Conservation (phyloP, 2,797 vertebrate genomes). For the Leucoraja ocellata region DNA sequence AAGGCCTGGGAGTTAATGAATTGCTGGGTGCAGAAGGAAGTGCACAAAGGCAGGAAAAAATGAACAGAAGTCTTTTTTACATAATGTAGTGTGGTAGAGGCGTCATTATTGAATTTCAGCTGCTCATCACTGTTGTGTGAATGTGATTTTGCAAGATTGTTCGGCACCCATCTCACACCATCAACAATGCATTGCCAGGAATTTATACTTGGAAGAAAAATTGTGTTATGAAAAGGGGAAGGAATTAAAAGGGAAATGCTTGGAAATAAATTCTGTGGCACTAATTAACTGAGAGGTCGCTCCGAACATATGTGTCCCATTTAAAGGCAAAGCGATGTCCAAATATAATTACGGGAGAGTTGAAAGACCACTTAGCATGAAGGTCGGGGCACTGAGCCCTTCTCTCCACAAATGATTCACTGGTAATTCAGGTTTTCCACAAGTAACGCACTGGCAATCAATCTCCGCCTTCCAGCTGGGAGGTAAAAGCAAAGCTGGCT, state of each 20-base stretch:
- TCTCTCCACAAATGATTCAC: neutral
- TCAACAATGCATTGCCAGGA: conserved; percentile 36
- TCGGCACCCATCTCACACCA: conserved; percentile 52
- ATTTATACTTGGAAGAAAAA: conserved; percentile 37
- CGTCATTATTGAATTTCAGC: conserved; percentile 74
- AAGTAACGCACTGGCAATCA: neutral
- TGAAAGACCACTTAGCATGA: conserved; percentile 3
- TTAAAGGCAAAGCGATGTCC: conserved; percentile 30
- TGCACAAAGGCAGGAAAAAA: conserved; percentile 33
- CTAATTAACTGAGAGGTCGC: conserved; percentile 1
- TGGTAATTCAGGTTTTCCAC: neutral
- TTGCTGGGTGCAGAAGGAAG: conserved; percentile 27
- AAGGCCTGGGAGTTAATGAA: conserved; percentile 50
- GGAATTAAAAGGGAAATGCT: conserved; percentile 37
- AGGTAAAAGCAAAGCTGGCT: neutral
- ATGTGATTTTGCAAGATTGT: conserved; percentile 73
- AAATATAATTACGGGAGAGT: conserved; percentile 28
- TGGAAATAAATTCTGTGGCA: conserved; percentile 28
- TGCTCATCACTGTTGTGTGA: conserved; percentile 74
- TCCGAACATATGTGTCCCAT: conserved; percentile 22
- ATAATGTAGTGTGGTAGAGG: conserved; percentile 46
- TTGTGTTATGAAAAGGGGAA: conserved; percentile 30
- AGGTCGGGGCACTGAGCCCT: neutral
- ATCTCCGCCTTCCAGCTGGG: neutral
- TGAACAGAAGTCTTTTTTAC: conserved; percentile 38